Conservation (phyloP, 2,113 vertebrate genomes). For the Pterocles gutturalis region DNA sequence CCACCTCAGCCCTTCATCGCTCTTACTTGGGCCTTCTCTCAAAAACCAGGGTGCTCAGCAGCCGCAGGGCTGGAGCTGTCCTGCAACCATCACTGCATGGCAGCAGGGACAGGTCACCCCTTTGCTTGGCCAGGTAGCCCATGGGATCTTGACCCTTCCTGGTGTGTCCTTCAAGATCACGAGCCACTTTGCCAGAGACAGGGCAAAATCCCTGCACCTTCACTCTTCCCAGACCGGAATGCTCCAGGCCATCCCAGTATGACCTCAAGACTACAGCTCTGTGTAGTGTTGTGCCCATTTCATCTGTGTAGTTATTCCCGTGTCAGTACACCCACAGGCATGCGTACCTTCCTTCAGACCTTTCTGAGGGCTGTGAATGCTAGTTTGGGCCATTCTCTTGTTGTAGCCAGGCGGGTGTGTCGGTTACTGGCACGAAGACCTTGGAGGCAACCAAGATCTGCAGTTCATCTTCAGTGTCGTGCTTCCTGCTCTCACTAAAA, state of each 20-base stretch:
- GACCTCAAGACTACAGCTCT: too few relatives aligned
- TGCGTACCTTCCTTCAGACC: accelerated
- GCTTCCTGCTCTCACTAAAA: not conserved
- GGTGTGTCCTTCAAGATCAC: not conserved
- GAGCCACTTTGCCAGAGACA: not conserved
- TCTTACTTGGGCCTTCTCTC: not conserved
- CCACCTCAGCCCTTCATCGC: not conserved
- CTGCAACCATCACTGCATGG: not conserved
- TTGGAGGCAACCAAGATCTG: not conserved
- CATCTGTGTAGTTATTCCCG: not conserved
- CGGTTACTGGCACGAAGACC: not conserved
- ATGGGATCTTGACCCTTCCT: not conserved
- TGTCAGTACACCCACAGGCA: accelerated
- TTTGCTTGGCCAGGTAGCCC: not conserved
- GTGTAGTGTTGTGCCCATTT: not conserved
- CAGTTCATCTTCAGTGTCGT: not conserved
- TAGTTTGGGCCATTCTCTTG: not conserved
- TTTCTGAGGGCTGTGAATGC: not conserved
- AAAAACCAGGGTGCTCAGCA: not conserved
- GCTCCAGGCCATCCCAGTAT: not conserved
- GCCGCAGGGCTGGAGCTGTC: not conserved
- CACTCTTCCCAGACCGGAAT: not conserved
- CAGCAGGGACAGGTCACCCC: not conserved
- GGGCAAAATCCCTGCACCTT: not conserved
- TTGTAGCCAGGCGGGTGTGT: not conserved